These are phyloP conservation scores for Samia ricini DNA, from an alignment of 1,140 invertebrate species.

Conservation along the genomic window DNA sequence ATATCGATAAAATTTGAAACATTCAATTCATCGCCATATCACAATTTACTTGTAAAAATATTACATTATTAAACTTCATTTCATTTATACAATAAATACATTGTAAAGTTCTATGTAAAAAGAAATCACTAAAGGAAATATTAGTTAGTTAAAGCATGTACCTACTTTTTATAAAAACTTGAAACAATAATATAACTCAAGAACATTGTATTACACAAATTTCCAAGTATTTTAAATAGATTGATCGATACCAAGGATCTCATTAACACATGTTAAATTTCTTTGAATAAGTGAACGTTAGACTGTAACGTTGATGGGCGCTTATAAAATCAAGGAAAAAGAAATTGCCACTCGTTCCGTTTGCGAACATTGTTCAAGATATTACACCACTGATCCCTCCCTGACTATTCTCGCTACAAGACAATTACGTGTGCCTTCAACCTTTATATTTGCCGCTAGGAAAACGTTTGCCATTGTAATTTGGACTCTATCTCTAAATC, in stretches of 20 bases:
- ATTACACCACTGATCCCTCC: slow-evolving; percentile 44
- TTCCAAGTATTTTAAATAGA: neutral
- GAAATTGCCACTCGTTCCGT: neutral
- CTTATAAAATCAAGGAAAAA: neutral
- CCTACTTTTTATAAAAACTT: neutral
- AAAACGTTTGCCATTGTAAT: slow-evolving; percentile 31
- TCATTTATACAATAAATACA: too few species aligned
- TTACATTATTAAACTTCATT: too few species aligned
- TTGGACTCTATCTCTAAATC: slow-evolving; percentile 30
- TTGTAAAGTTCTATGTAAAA: too few species aligned
- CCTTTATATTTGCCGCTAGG: slow-evolving; percentile 23
- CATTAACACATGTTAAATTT: neutral
- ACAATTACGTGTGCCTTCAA: slow-evolving; percentile 42
- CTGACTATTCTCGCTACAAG: slow-evolving; percentile 59
- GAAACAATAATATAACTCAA: neutral
- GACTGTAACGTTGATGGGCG: neutral
- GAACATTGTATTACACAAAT: neutral
- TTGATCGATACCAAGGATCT: neutral
- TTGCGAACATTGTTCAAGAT: slow-evolving; percentile 12
- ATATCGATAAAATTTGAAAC: too few species aligned
- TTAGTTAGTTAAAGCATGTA: too few species aligned
- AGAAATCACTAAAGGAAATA: too few species aligned
- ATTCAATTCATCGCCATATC: too few species aligned
- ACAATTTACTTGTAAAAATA: too few species aligned
- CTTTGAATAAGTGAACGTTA: neutral